Conservation (phyloP, 2,113 vertebrate species). For the Salvelinus alpinus region DNA sequence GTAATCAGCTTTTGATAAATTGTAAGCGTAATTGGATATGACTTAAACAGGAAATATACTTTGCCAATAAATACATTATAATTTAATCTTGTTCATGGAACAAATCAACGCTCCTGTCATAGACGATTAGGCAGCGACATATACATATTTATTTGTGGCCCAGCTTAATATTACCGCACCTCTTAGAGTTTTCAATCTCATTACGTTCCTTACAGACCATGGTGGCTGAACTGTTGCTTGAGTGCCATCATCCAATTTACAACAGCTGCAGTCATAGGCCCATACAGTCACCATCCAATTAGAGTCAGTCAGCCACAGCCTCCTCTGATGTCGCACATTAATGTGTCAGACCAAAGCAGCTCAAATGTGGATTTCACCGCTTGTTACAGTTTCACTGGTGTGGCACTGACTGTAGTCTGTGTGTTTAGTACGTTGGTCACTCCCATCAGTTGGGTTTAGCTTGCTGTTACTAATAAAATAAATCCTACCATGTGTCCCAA, state of each 20-base stretch:
- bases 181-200: conserved; percentile 27
- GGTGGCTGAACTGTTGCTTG: not conserved
- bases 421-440: not conserved
- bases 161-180: conserved; percentile 38
- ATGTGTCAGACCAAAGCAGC: not conserved
- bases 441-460: not conserved
- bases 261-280: not conserved
- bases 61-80: conserved; percentile 29
- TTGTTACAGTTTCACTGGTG: not conserved
- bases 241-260: not conserved
- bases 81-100: conserved; percentile 39
- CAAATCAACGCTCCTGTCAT: conserved; percentile 59
- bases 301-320: not conserved
- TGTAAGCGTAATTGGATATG: conserved; percentile 49
- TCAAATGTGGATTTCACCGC: not conserved
- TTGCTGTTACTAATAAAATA: not conserved
- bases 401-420: not conserved
- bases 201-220: conserved; percentile 13
- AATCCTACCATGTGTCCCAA: not conserved
- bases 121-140: conserved; percentile 50
- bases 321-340: too few species aligned
- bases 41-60: conserved; percentile 46
- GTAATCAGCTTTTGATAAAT: conserved; percentile 56
- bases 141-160: conserved; percentile 26
- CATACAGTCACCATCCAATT: not conserved